Base-by-base conservation (phyloP, 2,797 vertebrate species). In the Falco peregrinus region DNA sequence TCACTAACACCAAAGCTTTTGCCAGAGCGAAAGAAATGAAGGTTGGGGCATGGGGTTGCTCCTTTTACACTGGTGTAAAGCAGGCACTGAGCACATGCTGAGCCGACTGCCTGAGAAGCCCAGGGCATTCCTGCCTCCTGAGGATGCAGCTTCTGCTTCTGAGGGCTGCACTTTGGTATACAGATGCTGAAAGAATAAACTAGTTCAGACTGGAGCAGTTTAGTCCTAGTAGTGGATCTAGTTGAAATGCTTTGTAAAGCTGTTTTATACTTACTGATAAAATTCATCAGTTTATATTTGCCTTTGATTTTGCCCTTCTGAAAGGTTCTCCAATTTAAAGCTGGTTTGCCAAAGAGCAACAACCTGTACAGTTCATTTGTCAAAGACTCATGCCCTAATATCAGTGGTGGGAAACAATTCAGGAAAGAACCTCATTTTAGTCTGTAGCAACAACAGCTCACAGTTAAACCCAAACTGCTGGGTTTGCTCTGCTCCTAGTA, bases 151-250 rank as follows among this genome's bases (percentile, higher is more conserved):
- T 35, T 69, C 25, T 28, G 57, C 56, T 56, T 31, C 76, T 11
- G 48, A 31, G 77, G 37, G 33, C 7, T 1, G 3, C 25, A 4
- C 13, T 6, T 39, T 18, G 7, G 15, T 9, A 7, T 12, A 4
- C 31, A 29, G 50, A 65, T 73, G 61, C 82, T 53, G 33, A 57
- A 63, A 68, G 29, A 11, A 28, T 33, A 48, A 35, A 22, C 17
- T 39, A 29, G 48, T 31, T 54, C 57, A 9, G 18, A 10, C 16
- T 19, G 43, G 65, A 86, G 24, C 48, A 39, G 37, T 31, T 73
- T 50, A 65, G 39, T 67, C 47, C 53, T 47, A 31, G 21, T 18
- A 20, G 11, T 26, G n/a, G 22, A 50, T 39, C 63, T 45, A 59
- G 18, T 16, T 35, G 35, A 65, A 75, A 54, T 37, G 26, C 33